Conservation (phyloP, 2,113 vertebrate species). For the Cyprinodon brontotheroides region DNA sequence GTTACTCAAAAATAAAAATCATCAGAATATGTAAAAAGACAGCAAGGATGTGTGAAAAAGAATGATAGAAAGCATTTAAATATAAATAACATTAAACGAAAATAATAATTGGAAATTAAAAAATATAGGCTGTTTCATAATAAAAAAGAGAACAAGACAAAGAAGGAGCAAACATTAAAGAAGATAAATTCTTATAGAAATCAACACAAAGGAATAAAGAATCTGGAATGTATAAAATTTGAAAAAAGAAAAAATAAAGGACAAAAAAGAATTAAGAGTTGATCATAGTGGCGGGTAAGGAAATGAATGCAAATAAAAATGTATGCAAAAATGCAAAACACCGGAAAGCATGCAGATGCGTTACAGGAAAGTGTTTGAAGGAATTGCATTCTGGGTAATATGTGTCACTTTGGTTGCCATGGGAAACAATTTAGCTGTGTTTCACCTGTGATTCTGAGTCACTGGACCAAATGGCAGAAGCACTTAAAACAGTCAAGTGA, state of each 20-base stretch:
- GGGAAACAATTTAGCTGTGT: slow-evolving; percentile 24
- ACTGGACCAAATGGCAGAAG: slow-evolving; percentile 9
- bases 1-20: neutral
- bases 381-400: slow-evolving; percentile 15
- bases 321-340: accelerated
- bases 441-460: slow-evolving; percentile 46
- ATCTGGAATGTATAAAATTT: too few species aligned
- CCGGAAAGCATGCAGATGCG: neutral
- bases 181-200: too few species aligned
- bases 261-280: neutral
- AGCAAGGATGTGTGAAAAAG: neutral
- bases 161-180: too few species aligned
- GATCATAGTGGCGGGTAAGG: too few species aligned
- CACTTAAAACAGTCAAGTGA: slow-evolving; percentile 25
- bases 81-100: neutral
- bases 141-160: too few species aligned
- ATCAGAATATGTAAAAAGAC: neutral
- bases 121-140: too few species aligned
- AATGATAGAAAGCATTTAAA: neutral
- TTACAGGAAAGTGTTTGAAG: neutral
- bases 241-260: neutral
- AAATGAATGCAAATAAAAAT: neutral
- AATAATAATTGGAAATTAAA: neutral
- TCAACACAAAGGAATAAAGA: too few species aligned
- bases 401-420: slow-evolving; percentile 19